Evolutionary conservation across 2,113 vertebrate genomes (phyloP).

Genomic region (Colaptes auratus): DNA sequence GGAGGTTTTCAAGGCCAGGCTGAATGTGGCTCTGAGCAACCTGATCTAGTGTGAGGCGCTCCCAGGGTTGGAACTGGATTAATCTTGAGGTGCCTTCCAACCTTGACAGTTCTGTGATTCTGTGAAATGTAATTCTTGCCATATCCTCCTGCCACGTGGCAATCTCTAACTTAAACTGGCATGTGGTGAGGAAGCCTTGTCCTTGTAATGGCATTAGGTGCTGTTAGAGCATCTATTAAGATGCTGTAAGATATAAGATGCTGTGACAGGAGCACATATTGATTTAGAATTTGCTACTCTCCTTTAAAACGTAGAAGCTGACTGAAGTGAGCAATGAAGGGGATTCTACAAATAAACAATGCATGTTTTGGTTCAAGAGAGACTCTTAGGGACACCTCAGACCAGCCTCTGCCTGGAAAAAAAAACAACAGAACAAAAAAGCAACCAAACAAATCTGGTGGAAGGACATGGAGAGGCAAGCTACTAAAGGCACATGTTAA

Average conservation of each 20-base stretch:
- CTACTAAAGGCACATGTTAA: neutral
- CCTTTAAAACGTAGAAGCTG: neutral
- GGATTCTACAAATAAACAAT: neutral
- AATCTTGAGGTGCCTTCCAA: too few species aligned
- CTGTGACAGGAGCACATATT: neutral
- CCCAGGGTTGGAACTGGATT: too few species aligned
- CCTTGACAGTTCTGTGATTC: too few species aligned
- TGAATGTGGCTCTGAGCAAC: too few species aligned
- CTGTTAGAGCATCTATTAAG: neutral
- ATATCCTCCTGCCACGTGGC: rapidly evolving
- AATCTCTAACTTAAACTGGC: neutral
- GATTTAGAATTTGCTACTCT: neutral
- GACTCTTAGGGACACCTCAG: neutral
- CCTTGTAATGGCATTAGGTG: neutral
- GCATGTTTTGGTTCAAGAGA: neutral
- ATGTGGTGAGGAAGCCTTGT: neutral
- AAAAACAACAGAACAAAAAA: neutral
- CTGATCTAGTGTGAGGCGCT: too few species aligned
- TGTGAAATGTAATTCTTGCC: neutral
- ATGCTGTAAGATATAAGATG: neutral
- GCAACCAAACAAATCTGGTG: neutral
- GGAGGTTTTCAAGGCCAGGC: too few species aligned
- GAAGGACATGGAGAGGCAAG: neutral
- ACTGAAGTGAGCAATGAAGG: neutral
- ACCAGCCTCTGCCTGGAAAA: neutral